Evolutionary conservation across 2,888 invertebrate species (phyloP).

Genomic region (Silvanus unidentatus): DNA sequence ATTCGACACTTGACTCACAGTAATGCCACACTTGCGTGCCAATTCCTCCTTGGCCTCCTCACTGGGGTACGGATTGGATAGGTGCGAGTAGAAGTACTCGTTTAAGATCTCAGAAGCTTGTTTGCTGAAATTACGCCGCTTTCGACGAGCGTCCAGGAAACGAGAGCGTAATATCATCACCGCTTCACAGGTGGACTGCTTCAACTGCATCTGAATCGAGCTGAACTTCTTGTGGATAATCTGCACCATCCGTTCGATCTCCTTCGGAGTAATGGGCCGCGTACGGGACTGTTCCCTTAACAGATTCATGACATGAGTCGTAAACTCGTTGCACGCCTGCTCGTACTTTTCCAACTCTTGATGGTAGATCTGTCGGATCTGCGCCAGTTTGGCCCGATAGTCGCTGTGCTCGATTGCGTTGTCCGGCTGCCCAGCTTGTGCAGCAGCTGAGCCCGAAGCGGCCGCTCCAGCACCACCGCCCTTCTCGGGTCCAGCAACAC

Average conservation of each 20-base stretch:
- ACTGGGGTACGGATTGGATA: constrained; percentile 99
- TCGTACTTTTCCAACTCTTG: constrained; percentile 99
- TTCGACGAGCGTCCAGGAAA: constrained; percentile 74
- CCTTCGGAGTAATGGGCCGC: constrained; percentile 95
- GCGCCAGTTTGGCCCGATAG: constrained; percentile 96
- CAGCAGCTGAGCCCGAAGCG: constrained; percentile 79
- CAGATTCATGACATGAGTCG: constrained; percentile 98
- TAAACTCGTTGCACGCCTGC: constrained; percentile 99
- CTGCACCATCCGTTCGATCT: constrained; percentile 98
- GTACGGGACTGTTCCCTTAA: constrained; percentile 95
- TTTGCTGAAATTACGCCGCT: constrained; percentile 98
- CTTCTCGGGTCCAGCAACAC: constrained; percentile 93
- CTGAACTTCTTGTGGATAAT: constrained; percentile 98
- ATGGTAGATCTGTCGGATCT: constrained; percentile 98
- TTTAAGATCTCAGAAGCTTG: constrained; percentile 99
- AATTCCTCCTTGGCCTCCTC: constrained; percentile 99
- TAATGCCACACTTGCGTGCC: constrained; percentile 98
- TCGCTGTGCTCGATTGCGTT: constrained; percentile 99
- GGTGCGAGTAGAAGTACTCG: constrained; percentile 99
- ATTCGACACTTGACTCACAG: constrained; percentile 85
- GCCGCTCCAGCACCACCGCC: constrained; percentile 85
- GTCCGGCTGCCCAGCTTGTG: constrained; percentile 74
- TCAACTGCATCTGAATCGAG: constrained; percentile 96
- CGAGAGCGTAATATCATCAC: constrained; percentile 96
- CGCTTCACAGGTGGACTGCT: constrained; percentile 99